These are phyloP conservation scores for Patiria miniata DNA, from an alignment of 35 echinoderm and acorn worm genomes.

Conservation along the genomic window DNA sequence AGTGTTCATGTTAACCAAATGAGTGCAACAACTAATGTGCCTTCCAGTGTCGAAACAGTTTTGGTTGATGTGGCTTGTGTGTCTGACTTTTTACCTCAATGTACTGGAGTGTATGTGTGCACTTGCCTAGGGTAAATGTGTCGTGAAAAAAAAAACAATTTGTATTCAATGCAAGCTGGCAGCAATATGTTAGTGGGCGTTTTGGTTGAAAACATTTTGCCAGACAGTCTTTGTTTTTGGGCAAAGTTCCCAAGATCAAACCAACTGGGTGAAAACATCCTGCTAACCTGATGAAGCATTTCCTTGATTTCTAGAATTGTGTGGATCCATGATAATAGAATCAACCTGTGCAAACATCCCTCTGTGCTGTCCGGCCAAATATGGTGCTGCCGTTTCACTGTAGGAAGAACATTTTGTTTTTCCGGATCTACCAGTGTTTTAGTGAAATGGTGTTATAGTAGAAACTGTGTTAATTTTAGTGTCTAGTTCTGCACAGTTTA, in stretches of 20 bases:
- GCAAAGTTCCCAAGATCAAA: not conserved
- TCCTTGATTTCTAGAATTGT: not conserved
- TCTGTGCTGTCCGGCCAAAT: slow-evolving; percentile 1
- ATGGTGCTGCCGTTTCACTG: slow-evolving; percentile 23
- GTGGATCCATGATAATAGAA: not conserved
- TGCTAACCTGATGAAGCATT: not conserved
- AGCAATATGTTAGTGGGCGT: slow-evolving; percentile 1
- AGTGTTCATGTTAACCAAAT: not conserved
- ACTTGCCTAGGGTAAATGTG: not conserved
- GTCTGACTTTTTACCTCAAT: not conserved
- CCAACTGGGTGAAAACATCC: not conserved
- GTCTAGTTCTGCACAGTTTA: slow-evolving; percentile 8
- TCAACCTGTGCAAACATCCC: no score
- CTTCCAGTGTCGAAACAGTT: not conserved
- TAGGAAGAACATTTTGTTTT: not conserved
- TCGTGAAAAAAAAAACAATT: not conserved
- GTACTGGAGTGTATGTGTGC: not conserved
- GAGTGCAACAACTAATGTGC: not conserved
- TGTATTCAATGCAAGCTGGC: slow-evolving; percentile 30
- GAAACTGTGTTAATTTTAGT: not conserved
- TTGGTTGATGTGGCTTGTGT: not conserved
- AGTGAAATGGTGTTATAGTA: slow-evolving; percentile 6
- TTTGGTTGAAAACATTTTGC: not conserved
- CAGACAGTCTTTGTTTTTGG: not conserved
- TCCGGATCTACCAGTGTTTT: not conserved